Conservation (phyloP, 2,888 invertebrate species). For the Rhaphigaster nebulosa region DNA sequence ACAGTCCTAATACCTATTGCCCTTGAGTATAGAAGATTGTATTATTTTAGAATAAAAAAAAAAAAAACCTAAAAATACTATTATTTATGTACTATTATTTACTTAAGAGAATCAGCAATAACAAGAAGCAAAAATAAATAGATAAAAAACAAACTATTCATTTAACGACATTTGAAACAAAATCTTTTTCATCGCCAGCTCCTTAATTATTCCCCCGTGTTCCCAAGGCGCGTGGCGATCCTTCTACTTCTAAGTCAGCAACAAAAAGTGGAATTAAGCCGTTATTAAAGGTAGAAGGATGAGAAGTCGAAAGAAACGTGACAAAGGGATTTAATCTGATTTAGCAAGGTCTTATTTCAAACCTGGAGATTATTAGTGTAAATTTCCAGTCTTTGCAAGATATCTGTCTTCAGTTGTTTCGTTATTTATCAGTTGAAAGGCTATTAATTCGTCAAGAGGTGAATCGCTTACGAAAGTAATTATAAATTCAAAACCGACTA, state of each 20-base stretch:
- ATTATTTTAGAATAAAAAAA: too few relatives aligned
- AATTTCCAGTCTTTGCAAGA: neutral
- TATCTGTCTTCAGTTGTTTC: neutral
- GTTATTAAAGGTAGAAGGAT: neutral
- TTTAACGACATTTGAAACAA: neutral
- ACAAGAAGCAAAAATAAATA: neutral
- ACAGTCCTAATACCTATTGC: too few relatives aligned
- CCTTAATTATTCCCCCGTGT: neutral
- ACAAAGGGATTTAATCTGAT: constrained; percentile 22
- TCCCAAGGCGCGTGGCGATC: neutral
- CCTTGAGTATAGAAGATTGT: too few relatives aligned
- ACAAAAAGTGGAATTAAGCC: neutral
- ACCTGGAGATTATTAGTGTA: neutral
- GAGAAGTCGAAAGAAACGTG: neutral
- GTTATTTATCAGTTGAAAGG: neutral
- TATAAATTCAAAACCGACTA: too few relatives aligned
- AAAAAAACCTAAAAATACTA: too few relatives aligned
- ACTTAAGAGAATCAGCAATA: neutral
- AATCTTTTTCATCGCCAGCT: neutral
- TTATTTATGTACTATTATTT: too few relatives aligned
- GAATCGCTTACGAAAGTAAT: too few relatives aligned
- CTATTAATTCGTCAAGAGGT: too few relatives aligned
- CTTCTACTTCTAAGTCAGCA: neutral
- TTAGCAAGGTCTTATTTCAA: neutral
- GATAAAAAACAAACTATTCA: neutral